These are phyloP conservation scores for Cottoperca gobio DNA, from an alignment of 2,797 vertebrate genomes.

Conservation along the genomic window DNA sequence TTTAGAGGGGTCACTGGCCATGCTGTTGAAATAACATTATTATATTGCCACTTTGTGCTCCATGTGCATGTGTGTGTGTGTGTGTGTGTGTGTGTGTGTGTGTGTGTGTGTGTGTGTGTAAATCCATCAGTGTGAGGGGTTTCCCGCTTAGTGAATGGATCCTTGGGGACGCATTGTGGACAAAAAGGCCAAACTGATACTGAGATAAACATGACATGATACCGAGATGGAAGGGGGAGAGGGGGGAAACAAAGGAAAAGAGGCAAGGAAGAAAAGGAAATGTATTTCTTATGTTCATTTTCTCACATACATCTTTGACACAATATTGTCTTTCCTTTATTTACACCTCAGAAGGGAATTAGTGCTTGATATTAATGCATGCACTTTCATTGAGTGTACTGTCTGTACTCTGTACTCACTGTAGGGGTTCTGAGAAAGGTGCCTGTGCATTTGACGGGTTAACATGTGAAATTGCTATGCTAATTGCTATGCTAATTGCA, in stretches of 20 bases:
- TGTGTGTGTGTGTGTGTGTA: conserved; percentile 30
- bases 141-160: conserved; percentile 71
- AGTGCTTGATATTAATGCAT: conserved; percentile 18
- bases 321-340: background rate
- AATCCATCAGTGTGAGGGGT: conserved; percentile 50
- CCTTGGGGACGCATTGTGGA: conserved; percentile 65
- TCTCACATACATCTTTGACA: background rate
- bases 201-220: conserved; percentile 56
- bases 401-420: conserved; percentile 45
- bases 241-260: background rate
- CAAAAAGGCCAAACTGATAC: conserved; percentile 63
- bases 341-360: conserved; percentile 20
- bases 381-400: conserved; percentile 37
- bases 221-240: conserved; percentile 12
- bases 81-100: conserved; percentile 26
- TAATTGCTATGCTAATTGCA: conserved; percentile 73
- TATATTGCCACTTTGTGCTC: conserved; percentile 63
- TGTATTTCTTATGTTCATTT: background rate
- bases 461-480: conserved; percentile 61
- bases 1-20: conserved; percentile 82
- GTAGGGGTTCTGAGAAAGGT: conserved; percentile 53
- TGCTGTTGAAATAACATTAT: conserved; percentile 79
- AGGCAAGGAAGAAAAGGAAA: background rate
- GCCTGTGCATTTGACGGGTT: conserved; percentile 49
- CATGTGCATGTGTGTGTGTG: conserved; percentile 28